Conservation (phyloP, 2,113 vertebrate genomes). For the Dinomys branickii region DNA sequence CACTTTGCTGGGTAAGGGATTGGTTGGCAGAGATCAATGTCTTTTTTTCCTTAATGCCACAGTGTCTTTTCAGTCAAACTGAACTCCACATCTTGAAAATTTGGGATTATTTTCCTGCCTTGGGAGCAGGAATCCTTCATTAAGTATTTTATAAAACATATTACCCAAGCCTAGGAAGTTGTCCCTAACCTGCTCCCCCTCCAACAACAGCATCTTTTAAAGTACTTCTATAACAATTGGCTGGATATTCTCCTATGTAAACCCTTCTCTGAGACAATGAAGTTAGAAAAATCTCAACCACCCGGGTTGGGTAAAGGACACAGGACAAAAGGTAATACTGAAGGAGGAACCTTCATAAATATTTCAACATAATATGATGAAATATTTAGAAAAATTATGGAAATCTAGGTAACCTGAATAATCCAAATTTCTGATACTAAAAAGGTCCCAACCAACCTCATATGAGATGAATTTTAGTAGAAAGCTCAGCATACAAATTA, state of each 20-base stretch:
- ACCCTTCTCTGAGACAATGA: neutral
- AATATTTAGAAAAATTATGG: neutral
- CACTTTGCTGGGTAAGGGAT: accelerated
- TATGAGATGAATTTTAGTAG: neutral
- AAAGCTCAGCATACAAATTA: neutral
- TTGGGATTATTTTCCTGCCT: neutral
- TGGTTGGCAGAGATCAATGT: too few relatives aligned
- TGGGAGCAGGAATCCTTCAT: neutral
- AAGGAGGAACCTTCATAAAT: neutral
- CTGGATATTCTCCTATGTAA: neutral
- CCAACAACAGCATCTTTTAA: neutral
- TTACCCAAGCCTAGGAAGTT: neutral
- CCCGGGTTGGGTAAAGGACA: neutral
- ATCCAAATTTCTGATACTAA: neutral
- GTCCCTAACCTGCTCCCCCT: neutral
- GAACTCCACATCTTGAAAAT: neutral
- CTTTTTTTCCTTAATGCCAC: neutral
- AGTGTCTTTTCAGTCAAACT: neutral
- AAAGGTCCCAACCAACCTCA: neutral
- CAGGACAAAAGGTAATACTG: neutral
- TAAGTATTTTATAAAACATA: neutral
- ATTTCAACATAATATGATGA: constrained; percentile 28
- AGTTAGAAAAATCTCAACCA: neutral
- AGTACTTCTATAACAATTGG: neutral
- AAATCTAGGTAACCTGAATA: neutral